Percentiles rank a stretch among this genome's conserved stretches.
These are phyloP conservation scores for Drosophila prosaltans DNA, from an alignment of 1,140 invertebrate genomes.

Conservation along the genomic window DNA sequence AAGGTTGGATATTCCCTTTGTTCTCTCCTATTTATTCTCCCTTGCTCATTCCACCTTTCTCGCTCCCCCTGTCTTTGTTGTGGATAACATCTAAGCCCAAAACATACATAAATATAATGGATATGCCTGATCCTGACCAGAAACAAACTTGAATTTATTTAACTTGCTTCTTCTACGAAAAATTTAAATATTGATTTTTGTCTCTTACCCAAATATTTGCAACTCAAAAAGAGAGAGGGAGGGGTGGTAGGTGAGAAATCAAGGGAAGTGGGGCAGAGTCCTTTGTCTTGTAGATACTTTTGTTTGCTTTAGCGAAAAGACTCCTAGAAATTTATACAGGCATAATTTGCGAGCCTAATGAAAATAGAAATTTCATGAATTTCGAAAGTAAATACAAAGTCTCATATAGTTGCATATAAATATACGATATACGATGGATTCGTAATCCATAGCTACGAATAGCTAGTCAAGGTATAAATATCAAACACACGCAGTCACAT, in stretches of 20 bases:
- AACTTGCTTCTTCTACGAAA: constrained; percentile 19
- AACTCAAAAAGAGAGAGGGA: constrained; percentile 23
- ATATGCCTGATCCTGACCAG: constrained; percentile 19
- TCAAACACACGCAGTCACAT: neutral
- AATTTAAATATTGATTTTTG: constrained; percentile 58
- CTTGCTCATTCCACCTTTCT: neutral
- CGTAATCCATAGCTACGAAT: neutral
- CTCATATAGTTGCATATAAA: neutral
- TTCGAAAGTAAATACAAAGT: constrained; percentile 33
- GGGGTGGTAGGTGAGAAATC: neutral
- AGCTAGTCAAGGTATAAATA: neutral
- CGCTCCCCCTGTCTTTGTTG: neutral
- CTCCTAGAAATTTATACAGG: constrained; percentile 13
- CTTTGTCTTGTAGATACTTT: constrained; percentile 33
- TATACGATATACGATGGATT: neutral
- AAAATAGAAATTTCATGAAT: constrained; percentile 52
- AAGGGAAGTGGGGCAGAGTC: neutral
- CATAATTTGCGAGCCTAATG: constrained; percentile 53
- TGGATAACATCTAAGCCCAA: constrained; percentile 7
- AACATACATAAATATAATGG: constrained; percentile 18
- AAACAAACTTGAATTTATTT: constrained; percentile 12
- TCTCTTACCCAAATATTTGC: constrained; percentile 36
- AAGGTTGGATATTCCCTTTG: constrained; percentile 44
- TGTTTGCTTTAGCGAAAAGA: constrained; percentile 16
- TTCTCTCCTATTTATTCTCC: neutral